Evolutionary conservation across 2,888 invertebrate species (phyloP).

Genomic region (Frankliniella intonsa): DNA sequence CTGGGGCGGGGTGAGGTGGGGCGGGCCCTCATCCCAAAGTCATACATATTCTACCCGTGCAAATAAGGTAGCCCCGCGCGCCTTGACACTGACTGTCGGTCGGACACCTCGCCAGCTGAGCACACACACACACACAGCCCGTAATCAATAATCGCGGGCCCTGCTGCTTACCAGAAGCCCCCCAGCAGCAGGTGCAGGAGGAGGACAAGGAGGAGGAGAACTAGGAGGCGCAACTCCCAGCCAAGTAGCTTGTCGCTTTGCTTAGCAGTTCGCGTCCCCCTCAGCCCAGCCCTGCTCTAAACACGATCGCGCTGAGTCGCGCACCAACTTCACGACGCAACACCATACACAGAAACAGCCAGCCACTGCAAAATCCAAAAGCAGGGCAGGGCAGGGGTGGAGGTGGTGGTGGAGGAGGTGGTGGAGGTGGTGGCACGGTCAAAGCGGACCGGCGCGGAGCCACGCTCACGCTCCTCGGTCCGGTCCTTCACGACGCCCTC

Average conservation of each 20-base stretch:
- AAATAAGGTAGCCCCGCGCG: too few relatives aligned
- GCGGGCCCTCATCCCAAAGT: too few relatives aligned
- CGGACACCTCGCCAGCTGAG: not conserved
- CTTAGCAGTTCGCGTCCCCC: too few relatives aligned
- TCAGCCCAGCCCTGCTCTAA: not conserved
- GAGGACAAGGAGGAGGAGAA: too few relatives aligned
- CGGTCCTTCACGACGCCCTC: not conserved
- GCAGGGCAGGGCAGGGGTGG: too few relatives aligned
- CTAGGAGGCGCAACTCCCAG: too few relatives aligned
- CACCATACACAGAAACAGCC: not conserved
- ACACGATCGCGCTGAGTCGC: not conserved
- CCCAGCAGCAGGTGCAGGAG: not conserved
- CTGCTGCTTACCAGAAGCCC: too few relatives aligned
- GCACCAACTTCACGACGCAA: not conserved
- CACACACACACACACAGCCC: conserved; percentile 3
- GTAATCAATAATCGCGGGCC: not conserved
- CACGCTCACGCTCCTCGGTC: not conserved
- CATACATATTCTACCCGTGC: too few relatives aligned
- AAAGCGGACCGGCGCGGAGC: not conserved
- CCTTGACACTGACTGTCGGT: not conserved
- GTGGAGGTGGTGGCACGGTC: not conserved
- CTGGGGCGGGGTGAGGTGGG: too few relatives aligned
- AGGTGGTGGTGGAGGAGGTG: too few relatives aligned
- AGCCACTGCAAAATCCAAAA: not conserved
- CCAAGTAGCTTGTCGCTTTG: too few relatives aligned